Evolutionary conservation across 2,888 invertebrate genomes (phyloP), one percentile per base, ranked within the genome.

Genomic region (Ctenicera cuprea): DNA sequence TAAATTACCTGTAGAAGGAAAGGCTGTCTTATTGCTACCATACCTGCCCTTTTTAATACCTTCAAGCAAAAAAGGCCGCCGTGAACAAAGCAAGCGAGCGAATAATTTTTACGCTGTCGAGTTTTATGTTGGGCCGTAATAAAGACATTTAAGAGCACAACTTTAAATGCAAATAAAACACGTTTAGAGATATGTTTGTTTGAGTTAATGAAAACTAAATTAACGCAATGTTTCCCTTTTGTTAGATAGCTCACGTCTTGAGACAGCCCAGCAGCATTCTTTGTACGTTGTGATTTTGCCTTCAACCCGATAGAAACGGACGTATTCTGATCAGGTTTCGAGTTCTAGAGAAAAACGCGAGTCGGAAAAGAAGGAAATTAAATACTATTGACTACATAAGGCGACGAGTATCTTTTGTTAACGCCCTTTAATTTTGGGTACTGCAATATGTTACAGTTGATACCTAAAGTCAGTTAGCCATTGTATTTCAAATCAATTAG

Each of bases 271-370:
- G n/a, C 11, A 54, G n/a, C n/a, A 26, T 26, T 54, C 54, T 54
- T 20, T 54, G 11, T n/a, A 16, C 22, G n/a, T 54, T 54, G 30
- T 54, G 54, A 54, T 54, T 54, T 54, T 16, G 54, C 26, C 12
- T 54, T 30, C 30, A 14, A 30, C 26, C 33, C n/a, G 54, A 54
- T 20, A 54, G 14, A 11, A 22, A 45, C 22, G 11, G 38, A 16
- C 48, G 48, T 63, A 63, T 48, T 63, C 63, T 33, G 63, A 63
- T 63, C 63, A 63, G 45, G 63, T 63, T 63, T 63, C 63, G n/a
- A 20, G 30, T 14, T 63, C 48, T 48, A 45, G 26, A 30, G 14
- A 38, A 63, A 48, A 63, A 63, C 48, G 48, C 63, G 48, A 63
- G 33, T 48, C 48, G 37, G 20, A 63, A 63, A 63, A 48, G 63